Evolutionary conservation across 2,113 vertebrate species (phyloP), one percentile per base, ranked within the genome.

Genomic region (Strigops habroptila): DNA sequence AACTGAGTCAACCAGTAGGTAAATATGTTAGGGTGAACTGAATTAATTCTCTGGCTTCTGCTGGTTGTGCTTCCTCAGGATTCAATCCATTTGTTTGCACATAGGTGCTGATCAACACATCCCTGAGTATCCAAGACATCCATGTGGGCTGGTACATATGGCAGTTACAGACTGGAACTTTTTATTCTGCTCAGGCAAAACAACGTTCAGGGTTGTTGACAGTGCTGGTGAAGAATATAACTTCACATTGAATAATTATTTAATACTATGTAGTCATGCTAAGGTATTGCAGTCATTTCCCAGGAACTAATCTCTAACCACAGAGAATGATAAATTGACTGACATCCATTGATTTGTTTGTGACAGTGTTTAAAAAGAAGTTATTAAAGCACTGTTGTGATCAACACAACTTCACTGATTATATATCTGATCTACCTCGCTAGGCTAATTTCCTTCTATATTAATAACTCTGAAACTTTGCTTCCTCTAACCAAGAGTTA

Each of bases 301-400:
- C 68, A 65, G 48, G 28, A 74, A 79, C 17, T 82, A 82, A 51
- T 85, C 44, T 91, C 51, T 93, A 92, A 80, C 14, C n/a, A 79
- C 13, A 69, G n/a, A 82, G 49, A 79, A 65, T 4, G 24, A 79
- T 73, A 95, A 79, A 85, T 59, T 82, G 53, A 74, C 49, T 93
- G 81, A 87, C 37, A 85, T 77, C 28, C 31, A 67, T 22, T 90
- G 84, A 90, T 92, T 85, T 87, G 37, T 89, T 94, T 85, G 79
- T 90, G 93, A 70, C 41, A 82, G 31, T 63, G 52, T 71, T 91
- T 87, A 91, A 87, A 87, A 85, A 62, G 49, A 92, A 57, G 41
- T 69, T 93, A 85, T 74, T 77, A 85, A 94, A 91, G 25, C 12
- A 39, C 43, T 86, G 37, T 88, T 91, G 91, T 86, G 67, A 94